A percentile compares a stretch with the other conserved stretches of the same genome.
Evolutionary conservation across 2,888 invertebrate species (phyloP).

Genomic region (Lycophotia porphyrea): DNA sequence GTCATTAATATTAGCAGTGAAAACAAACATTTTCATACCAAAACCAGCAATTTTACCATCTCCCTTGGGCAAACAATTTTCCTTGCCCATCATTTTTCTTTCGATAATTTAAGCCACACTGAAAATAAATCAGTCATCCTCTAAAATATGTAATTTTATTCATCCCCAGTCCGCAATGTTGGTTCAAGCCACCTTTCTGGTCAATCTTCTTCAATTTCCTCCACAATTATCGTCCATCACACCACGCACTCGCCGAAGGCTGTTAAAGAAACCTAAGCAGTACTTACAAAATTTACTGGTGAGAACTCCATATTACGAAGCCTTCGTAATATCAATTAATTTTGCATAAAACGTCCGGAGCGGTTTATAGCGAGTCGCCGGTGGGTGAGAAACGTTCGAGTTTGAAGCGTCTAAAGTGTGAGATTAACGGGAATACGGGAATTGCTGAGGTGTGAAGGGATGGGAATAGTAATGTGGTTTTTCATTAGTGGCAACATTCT

Average conservation of each 20-base stretch:
- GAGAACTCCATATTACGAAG: slow-evolving; percentile 51
- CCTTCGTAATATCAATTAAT: slow-evolving; percentile 65
- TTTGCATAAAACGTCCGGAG: slow-evolving; percentile 61
- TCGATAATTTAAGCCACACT: background rate
- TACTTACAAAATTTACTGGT: slow-evolving; percentile 54
- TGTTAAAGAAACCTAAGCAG: slow-evolving; percentile 20
- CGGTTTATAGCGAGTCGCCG: slow-evolving; percentile 55
- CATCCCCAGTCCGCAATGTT: slow-evolving; percentile 20
- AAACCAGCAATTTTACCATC: background rate
- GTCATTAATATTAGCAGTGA: background rate
- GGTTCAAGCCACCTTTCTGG: slow-evolving; percentile 24
- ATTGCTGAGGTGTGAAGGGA: background rate
- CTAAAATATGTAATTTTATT: slow-evolving; percentile 45
- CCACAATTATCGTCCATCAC: slow-evolving; percentile 50
- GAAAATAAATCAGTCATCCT: slow-evolving; percentile 36
- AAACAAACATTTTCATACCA: background rate
- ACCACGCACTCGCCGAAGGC: slow-evolving; percentile 41
- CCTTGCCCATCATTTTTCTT: slow-evolving; percentile 2
- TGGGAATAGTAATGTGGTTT: background rate
- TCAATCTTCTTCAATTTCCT: slow-evolving; percentile 55
- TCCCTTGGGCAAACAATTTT: background rate
- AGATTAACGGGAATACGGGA: slow-evolving; percentile 43
- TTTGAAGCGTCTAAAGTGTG: slow-evolving; percentile 33
- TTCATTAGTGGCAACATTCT: background rate
- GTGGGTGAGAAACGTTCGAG: slow-evolving; percentile 42